These are phyloP conservation scores for Diadegma fenestrale DNA, from an alignment of 2,888 invertebrate species.

Conservation along the genomic window DNA sequence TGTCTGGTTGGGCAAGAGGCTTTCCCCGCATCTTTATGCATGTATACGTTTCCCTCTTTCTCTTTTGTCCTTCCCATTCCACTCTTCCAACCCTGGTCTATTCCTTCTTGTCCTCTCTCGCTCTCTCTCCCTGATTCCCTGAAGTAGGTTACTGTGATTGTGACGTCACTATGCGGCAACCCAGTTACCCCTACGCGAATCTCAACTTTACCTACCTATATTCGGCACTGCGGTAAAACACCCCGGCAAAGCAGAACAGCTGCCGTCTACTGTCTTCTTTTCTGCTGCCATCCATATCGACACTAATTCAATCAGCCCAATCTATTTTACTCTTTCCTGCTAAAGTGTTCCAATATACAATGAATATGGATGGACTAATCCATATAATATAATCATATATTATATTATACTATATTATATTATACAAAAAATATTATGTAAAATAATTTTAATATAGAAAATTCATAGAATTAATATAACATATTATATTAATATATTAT, in stretches of 20 bases:
- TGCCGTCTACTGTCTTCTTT: conserved; percentile 16
- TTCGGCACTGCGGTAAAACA: conserved; percentile 80
- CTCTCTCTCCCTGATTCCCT: conserved; percentile 52
- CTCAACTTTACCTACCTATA: conserved; percentile 69
- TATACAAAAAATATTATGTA: no score
- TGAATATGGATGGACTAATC: no score
- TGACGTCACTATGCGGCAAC: conserved; percentile 84
- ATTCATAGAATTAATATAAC: no score
- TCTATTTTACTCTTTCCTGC: background rate
- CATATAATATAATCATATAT: no score
- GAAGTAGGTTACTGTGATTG: conserved; percentile 79
- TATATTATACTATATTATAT: no score
- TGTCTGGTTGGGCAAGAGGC: conserved; percentile 56
- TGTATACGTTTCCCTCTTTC: background rate
- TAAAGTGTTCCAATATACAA: no score
- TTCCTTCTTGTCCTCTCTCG: conserved; percentile 31
- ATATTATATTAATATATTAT: no score
- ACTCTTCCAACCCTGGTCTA: conserved; percentile 42
- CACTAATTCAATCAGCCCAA: conserved; percentile 4
- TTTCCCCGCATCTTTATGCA: conserved; percentile 37
- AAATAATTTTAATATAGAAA: no score
- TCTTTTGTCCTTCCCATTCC: conserved; percentile 31
- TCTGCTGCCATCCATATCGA: conserved; percentile 11
- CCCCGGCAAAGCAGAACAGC: conserved; percentile 58
- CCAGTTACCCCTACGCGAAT: conserved; percentile 76